These are phyloP conservation scores for Terrapene triunguis DNA, from an alignment of 2,113 vertebrate genomes.

Conservation along the genomic window DNA sequence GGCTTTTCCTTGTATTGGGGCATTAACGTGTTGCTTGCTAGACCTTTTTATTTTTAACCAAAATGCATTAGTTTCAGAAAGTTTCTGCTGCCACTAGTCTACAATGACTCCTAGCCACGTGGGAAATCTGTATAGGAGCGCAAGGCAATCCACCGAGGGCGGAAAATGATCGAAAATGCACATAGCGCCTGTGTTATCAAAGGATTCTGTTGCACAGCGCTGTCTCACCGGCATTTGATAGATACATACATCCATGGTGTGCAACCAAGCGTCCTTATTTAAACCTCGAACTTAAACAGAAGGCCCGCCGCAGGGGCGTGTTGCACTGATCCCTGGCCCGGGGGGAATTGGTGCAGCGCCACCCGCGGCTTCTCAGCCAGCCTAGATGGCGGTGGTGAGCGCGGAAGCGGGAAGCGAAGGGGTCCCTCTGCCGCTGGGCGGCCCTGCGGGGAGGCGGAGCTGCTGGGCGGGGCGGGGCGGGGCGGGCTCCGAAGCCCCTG, in stretches of 20 bases:
- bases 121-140: neutral
- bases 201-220: too few relatives aligned
- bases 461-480: neutral
- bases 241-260: neutral
- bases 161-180: neutral
- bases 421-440: slow-evolving; percentile 8
- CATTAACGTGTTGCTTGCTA: neutral
- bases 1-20: neutral
- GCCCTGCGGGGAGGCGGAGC: slow-evolving; percentile 56
- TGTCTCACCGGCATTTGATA: too few relatives aligned
- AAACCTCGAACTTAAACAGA: too few relatives aligned
- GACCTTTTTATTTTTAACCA: neutral
- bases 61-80: neutral
- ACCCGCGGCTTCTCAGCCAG: neutral
- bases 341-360: neutral
- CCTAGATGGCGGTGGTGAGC: neutral
- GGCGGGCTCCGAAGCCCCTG: neutral
- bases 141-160: neutral
- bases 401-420: too few relatives aligned
- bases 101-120: neutral
- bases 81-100: neutral
- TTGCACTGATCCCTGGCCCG: too few relatives aligned
- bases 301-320: too few relatives aligned
- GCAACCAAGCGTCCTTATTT: too few relatives aligned
- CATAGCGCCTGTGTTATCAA: too few relatives aligned